Evolutionary conservation across 2,113 vertebrate species (phyloP), one percentile per base, ranked within the genome.

Genomic region (Synodontis membranacea): DNA sequence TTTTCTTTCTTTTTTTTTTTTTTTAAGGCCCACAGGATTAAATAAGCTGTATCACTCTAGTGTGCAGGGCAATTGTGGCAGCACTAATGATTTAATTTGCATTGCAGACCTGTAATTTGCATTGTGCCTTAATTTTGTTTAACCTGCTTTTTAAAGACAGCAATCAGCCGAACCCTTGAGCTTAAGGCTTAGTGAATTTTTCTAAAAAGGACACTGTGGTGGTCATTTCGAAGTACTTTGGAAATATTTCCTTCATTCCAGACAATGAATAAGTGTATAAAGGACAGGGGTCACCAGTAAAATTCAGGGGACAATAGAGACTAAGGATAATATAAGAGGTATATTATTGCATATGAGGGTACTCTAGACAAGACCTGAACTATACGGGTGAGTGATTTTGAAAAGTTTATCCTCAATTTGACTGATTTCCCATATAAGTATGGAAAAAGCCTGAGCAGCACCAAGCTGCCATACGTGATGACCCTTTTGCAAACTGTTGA

Each of bases 51-150:
- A 86, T 50, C 78, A 75, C 74, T 44, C 25, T 15, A 68, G 56
- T 17, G 46, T 70, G 82, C 46, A 80, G 46, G 86, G 42, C 68
- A 81, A 85, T 82, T 34, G 34, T 56, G 54, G 66, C 68, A 84
- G 72, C 50, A 64, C 81, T 88, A 88, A 89, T 89, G 68, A 91
- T 88, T 88, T 87, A 83, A 91, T 91, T 91, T 91, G 89, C 86
- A 89, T 90, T 58, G 82, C 82, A 83, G 86, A 90, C 70, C 42
- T 52, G 52, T 82, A 82, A 87, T 89, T 91, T 90, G 76, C 85
- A 88, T 88, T 88, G 75, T 86, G 64, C 62, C 76, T 76, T 90
- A 88, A 91, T 88, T 82, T 81, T 60, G 74, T 87, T 88, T 91
- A 87, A 88, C 89, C 89, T 88, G 86, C 46, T 84, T 80, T 48